Evolutionary conservation across 2,113 vertebrate species (phyloP).

Genomic region (Lepus timidus): DNA sequence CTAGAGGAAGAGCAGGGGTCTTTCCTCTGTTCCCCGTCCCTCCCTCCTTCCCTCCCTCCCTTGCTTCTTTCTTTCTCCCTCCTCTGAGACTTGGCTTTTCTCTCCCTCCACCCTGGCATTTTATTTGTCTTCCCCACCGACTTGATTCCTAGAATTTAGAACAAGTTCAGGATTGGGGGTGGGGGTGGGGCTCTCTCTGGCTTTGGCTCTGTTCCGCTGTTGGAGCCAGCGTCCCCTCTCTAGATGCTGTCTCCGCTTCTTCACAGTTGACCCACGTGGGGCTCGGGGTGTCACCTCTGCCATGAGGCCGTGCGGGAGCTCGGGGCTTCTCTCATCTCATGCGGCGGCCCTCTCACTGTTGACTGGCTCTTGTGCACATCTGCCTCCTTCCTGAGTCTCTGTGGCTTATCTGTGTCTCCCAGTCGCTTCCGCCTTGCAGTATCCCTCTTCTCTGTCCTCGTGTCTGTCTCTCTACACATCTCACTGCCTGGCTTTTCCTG

Average conservation of each 20-base stretch:
- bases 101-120: neutral
- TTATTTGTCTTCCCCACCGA: neutral
- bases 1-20: neutral
- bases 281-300: neutral
- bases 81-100: neutral
- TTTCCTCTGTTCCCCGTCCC: neutral
- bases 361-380: neutral
- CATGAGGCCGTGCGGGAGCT: fast-evolving
- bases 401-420: neutral
- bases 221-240: neutral
- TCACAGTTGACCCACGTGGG: fast-evolving
- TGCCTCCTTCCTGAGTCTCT: neutral
- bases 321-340: neutral
- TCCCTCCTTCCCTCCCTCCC: too few relatives aligned
- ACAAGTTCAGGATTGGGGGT: neutral
- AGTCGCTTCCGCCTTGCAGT: neutral
- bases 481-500: neutral
- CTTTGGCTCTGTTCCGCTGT: neutral
- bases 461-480: neutral
- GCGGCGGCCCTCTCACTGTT: neutral
- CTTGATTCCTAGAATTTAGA: conserved; percentile 10
- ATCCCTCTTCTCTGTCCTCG: neutral
- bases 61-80: neutral
- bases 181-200: neutral
- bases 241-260: neutral